phyloP scores from a whole-genome alignment of 2,113 vertebrate genomes.

The Protobothrops mucrosquamatus region DNA sequence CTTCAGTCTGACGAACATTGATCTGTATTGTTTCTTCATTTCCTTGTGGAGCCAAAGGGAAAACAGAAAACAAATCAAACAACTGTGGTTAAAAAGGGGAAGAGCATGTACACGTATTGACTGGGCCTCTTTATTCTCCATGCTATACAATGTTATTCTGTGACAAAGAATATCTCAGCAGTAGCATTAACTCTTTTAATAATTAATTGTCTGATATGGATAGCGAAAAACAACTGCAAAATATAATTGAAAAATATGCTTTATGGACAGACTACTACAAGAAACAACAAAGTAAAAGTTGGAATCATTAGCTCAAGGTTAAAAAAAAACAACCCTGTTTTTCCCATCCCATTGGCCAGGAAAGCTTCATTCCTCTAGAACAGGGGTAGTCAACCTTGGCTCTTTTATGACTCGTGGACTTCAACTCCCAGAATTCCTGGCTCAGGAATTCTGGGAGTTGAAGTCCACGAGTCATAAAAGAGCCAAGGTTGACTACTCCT shows the following conservation, averaged over 20 bases:
- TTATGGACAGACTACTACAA: not conserved
- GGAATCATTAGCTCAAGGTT: not conserved
- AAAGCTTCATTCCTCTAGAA: not conserved
- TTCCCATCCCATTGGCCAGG: not conserved
- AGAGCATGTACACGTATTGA: not conserved
- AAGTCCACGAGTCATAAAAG: no score
- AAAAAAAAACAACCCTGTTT: not conserved
- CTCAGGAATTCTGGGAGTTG: no score
- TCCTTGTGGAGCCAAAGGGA: conserved; percentile 64
- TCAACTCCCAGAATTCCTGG: no score
- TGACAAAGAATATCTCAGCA: not conserved
- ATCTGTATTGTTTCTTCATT: conserved; percentile 85
- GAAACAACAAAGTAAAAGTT: not conserved
- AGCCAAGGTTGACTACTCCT: no score
- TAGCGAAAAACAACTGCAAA: not conserved
- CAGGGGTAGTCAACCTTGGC: no score
- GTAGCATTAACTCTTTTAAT: conserved; percentile 5
- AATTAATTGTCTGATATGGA: not conserved
- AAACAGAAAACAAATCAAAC: conserved; percentile 39
- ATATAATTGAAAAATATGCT: not conserved
- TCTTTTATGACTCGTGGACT: no score
- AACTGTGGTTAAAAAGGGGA: not conserved
- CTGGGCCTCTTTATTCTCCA: not conserved
- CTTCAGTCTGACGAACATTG: conserved; percentile 86
- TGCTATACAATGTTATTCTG: not conserved